Base-by-base conservation (phyloP, 2,113 vertebrate genomes). In the Apistogramma diplotaenia region DNA sequence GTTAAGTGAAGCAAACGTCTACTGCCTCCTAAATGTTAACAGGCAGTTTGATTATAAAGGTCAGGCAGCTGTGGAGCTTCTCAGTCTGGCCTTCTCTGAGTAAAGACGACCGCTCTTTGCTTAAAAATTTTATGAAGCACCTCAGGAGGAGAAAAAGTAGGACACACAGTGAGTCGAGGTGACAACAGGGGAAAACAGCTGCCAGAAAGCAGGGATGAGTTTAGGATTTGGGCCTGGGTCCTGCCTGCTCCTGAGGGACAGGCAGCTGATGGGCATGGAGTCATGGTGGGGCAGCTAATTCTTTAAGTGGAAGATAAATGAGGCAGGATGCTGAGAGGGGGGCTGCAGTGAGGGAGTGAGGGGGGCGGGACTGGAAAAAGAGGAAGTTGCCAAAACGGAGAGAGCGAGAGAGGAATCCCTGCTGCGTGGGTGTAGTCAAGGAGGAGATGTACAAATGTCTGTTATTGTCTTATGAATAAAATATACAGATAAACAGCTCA, bases 381-480 rank as follows among this genome's bases (percentile, higher is more conserved):
- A 88, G 54, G 75, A 79, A 71, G 35, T 65, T 81, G 81, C 79
- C 85, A 90, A 85, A 88, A 85, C 9, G 1, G 19, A 49, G 80
- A 75, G 55, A 84, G 49, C 79, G 49, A 77, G 80, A 82, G 55
- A 84, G 55, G 83, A 49, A 78, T 76, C 51, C 88, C 78, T 90
- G 82, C 80, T 80, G 89, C 51, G 82, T 82, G 87, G 88, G 75
- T 79, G 79, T 67, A 88, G 83, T 65, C 16, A 61, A 86, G 84
- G 37, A 80, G 62, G 76, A 86, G 72, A 85, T 46, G 74, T 82
- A 89, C 89, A 89, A 75, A 81, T 85, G 87, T 89, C 78, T 89
- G 35, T 78, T 78, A 91, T 83, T 88, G 78, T 79, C 73, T 88
- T 73, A 92, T 93, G 81, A 93, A 94, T 94, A 93, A 94, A 90